phyloP scores from a whole-genome alignment of 2,888 invertebrate species.

The Volucella zonaria region DNA sequence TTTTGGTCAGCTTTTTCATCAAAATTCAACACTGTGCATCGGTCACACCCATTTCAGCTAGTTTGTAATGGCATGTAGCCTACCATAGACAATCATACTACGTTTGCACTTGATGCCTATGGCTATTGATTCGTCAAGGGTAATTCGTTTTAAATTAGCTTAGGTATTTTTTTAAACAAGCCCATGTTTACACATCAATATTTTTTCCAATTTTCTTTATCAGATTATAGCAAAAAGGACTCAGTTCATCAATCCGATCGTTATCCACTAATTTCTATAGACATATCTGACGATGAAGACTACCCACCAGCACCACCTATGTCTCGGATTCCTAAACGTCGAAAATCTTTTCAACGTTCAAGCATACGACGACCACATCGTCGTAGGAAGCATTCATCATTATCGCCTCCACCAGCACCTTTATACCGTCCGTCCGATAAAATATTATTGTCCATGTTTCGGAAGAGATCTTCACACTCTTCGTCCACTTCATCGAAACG shows the following conservation, averaged over 20 bases:
- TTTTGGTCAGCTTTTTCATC: no score
- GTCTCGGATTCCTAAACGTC: slow-evolving; percentile 45
- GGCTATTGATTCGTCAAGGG: no score
- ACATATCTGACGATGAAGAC: slow-evolving; percentile 66
- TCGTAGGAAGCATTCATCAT: slow-evolving; percentile 45
- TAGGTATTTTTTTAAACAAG: no score
- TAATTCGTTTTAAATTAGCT: no score
- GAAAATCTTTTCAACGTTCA: slow-evolving; percentile 45
- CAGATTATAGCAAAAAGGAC: slow-evolving; percentile 54
- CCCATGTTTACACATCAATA: background rate
- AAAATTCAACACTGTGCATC: no score
- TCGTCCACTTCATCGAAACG: slow-evolving; percentile 47
- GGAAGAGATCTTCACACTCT: slow-evolving; percentile 16
- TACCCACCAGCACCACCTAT: slow-evolving; percentile 54
- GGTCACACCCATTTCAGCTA: no score
- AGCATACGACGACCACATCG: slow-evolving; percentile 44
- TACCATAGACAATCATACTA: no score
- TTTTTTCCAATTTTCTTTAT: background rate
- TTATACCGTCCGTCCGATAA: slow-evolving; percentile 52
- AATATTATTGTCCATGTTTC: slow-evolving; percentile 55
- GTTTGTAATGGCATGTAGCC: no score
- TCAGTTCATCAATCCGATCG: slow-evolving; percentile 39
- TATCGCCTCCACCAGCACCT: slow-evolving; percentile 50
- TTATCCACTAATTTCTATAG: slow-evolving; percentile 54
- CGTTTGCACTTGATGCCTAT: no score